Evolutionary conservation across 2,797 vertebrate genomes (phyloP).

Genomic region (Arvicola amphibius): DNA sequence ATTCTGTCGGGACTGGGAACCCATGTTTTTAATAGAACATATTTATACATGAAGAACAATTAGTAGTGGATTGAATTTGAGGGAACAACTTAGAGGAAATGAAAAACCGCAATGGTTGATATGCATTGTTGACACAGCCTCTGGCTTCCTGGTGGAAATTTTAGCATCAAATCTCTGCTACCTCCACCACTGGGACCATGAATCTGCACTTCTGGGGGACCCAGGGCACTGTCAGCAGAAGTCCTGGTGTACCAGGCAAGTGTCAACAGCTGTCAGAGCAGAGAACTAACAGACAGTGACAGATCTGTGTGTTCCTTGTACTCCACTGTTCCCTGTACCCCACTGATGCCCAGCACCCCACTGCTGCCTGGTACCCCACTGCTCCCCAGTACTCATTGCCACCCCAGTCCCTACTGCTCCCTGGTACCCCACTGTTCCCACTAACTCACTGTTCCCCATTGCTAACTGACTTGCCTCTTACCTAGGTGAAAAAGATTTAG

Average conservation of each 20-base stretch:
- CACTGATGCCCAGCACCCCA: neutral
- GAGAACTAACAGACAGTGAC: neutral
- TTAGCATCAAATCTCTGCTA: neutral
- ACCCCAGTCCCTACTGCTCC: neutral
- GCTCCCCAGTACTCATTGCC: neutral
- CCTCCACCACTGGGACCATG: neutral
- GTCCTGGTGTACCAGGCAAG: neutral
- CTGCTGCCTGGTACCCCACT: neutral
- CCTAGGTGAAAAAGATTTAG: neutral
- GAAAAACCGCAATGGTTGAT: neutral
- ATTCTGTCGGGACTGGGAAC: too few species aligned
- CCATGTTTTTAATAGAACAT: neutral
- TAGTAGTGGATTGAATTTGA: neutral
- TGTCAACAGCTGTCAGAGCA: neutral
- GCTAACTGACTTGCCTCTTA: neutral
- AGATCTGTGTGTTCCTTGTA: neutral
- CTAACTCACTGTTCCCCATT: neutral
- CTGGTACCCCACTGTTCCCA: neutral
- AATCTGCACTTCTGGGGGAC: neutral
- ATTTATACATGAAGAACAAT: slow-evolving; percentile 1
- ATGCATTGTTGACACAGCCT: neutral
- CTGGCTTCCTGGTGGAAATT: neutral
- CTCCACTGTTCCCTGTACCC: neutral
- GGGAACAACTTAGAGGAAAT: neutral
- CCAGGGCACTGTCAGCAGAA: neutral